A percentile compares a stretch with the other conserved stretches of the same genome.
Conservation (phyloP, 1,140 invertebrate genomes). For the Aphaenogaster rudis region DNA sequence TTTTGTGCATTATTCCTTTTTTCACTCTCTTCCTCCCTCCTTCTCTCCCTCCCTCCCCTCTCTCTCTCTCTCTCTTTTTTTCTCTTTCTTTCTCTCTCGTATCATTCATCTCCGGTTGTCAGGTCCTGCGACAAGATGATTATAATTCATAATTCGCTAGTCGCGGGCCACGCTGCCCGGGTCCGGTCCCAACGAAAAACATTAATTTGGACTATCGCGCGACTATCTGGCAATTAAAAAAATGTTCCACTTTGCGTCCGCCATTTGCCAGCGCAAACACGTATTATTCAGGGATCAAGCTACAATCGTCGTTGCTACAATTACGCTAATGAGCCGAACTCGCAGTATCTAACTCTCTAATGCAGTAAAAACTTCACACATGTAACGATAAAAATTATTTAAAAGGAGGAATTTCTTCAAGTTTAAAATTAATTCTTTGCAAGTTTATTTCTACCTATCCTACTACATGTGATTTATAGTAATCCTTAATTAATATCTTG, state of each 20-base stretch:
- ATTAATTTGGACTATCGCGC: constrained; percentile 59
- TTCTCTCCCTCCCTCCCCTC: background rate
- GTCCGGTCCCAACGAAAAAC: constrained; percentile 46
- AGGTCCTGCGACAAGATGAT: constrained; percentile 55
- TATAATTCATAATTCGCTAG: constrained; percentile 54
- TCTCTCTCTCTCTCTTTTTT: background rate
- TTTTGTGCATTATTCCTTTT: constrained; percentile 59
- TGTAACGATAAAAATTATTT: background rate
- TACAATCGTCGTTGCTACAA: constrained; percentile 19
- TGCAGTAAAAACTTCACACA: background rate
- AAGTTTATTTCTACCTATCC: background rate
- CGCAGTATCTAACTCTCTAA: constrained; percentile 5
- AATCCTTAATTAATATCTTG: background rate
- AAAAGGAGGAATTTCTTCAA: background rate
- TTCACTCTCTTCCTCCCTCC: background rate
- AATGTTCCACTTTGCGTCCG: constrained; percentile 19
- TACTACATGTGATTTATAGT: background rate
- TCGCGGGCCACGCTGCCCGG: background rate
- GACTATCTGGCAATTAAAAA: constrained; percentile 58
- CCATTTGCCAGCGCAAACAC: constrained; percentile 37
- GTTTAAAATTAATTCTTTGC: background rate
- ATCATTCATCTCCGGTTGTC: constrained; percentile 22
- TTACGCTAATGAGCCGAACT: constrained; percentile 43
- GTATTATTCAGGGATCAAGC: constrained; percentile 32
- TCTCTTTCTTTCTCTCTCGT: background rate